Conservation (phyloP, 2,113 vertebrate species). For the Megaptera novaeangliae region DNA sequence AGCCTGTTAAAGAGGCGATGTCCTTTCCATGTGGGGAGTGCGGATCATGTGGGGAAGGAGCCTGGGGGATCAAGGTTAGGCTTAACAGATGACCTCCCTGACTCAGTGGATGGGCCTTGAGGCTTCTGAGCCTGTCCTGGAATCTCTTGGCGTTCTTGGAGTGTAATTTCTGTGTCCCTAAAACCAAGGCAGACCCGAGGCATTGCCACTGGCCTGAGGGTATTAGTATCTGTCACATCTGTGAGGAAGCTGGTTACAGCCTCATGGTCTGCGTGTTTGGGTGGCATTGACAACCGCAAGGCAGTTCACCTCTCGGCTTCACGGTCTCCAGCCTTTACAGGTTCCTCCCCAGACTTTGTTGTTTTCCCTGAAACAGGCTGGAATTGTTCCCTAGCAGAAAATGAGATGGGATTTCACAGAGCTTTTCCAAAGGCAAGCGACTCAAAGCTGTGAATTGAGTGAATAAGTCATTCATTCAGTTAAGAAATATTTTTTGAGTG, state of each 20-base stretch:
- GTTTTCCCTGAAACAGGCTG: slow-evolving; percentile 17
- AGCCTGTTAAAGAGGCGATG: neutral
- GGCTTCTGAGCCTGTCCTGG: neutral
- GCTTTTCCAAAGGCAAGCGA: neutral
- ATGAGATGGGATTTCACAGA: neutral
- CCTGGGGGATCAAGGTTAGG: neutral
- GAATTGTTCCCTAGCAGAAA: neutral
- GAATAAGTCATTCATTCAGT: neutral
- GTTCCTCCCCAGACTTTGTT: neutral
- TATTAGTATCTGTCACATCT: neutral
- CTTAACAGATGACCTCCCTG: neutral
- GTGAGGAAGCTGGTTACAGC: neutral
- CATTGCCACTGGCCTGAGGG: neutral
- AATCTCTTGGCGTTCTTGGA: neutral
- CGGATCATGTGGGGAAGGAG: neutral
- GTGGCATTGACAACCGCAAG: neutral
- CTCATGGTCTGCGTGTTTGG: neutral
- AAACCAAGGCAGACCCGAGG: neutral
- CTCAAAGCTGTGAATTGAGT: neutral
- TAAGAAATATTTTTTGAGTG: neutral
- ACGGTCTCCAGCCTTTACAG: neutral
- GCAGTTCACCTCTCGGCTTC: neutral
- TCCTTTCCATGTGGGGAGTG: neutral
- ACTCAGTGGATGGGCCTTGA: neutral
- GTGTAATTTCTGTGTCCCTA: neutral